Conservation (phyloP, 2,113 vertebrate species). For the Puffinus mauretanicus region DNA sequence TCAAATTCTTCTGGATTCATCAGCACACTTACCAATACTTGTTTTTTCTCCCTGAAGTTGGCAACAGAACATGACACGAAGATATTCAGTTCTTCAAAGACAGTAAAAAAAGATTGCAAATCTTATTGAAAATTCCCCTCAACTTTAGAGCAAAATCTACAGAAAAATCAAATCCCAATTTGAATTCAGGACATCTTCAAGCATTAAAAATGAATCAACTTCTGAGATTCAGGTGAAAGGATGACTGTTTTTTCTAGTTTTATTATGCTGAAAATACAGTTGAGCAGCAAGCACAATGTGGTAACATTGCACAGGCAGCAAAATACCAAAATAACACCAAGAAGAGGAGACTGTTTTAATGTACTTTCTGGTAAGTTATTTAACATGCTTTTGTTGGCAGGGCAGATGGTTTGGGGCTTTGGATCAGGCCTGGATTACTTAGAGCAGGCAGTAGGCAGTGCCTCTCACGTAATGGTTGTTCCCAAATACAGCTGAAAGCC, state of each 20-base stretch:
- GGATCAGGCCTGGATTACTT: slow-evolving; percentile 47
- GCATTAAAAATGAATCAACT: neutral
- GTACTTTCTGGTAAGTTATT: slow-evolving; percentile 69
- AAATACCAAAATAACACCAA: slow-evolving; percentile 58
- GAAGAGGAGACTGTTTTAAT: slow-evolving; percentile 41
- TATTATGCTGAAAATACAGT: neutral
- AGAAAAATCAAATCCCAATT: neutral
- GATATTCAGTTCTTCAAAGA: neutral
- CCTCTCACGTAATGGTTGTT: slow-evolving; percentile 47
- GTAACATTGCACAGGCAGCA: slow-evolving; percentile 39
- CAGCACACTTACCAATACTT: neutral
- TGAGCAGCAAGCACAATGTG: slow-evolving; percentile 17
- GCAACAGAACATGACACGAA: neutral
- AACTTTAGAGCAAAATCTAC: neutral
- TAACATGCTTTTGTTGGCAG: slow-evolving; percentile 67
- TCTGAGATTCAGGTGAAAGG: neutral
- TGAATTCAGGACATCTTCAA: neutral
- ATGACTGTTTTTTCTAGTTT: neutral
- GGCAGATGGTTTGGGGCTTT: slow-evolving; percentile 44
- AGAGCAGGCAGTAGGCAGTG: slow-evolving; percentile 56
- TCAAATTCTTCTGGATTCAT: neutral
- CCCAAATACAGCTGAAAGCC: slow-evolving; percentile 34
- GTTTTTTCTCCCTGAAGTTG: neutral
- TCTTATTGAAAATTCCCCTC: neutral
- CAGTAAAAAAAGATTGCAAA: neutral